phyloP scores from a whole-genome alignment of 2,888 invertebrate species.

The Clivina fossor region DNA sequence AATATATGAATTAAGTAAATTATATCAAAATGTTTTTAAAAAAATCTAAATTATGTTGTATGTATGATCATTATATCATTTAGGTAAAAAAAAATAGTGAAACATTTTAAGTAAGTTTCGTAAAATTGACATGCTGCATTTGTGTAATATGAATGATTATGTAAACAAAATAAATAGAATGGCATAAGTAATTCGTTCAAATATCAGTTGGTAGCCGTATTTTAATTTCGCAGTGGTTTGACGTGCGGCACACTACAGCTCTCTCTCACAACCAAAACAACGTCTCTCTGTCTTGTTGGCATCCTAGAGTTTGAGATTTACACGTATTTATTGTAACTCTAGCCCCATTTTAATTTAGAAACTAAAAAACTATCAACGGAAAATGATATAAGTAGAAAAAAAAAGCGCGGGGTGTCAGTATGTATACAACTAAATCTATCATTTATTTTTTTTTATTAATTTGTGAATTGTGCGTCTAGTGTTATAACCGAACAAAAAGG shows the following conservation, averaged over 20 bases:
- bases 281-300: too few relatives aligned
- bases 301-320: too few relatives aligned
- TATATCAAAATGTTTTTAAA: too few relatives aligned
- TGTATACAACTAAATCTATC: conserved; percentile 28
- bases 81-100: too few relatives aligned
- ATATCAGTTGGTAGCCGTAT: conserved; percentile 46
- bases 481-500: neutral
- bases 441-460: neutral
- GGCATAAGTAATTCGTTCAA: neutral
- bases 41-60: too few relatives aligned
- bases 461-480: too few relatives aligned
- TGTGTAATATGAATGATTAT: neutral
- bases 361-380: conserved; percentile 13
- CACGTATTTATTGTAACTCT: too few relatives aligned
- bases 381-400: conserved; percentile 23
- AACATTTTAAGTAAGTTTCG: conserved; percentile 12
- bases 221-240: conserved; percentile 49
- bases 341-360: too few relatives aligned
- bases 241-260: too few relatives aligned
- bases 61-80: too few relatives aligned
- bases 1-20: too few relatives aligned
- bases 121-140: neutral
- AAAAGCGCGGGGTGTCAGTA: conserved; percentile 32
- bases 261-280: too few relatives aligned
- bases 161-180: neutral